A percentile compares a stretch with the other conserved stretches of the same genome.
Evolutionary conservation across 2,888 invertebrate genomes (phyloP).

Genomic region (Ecdyonurus torrentis): DNA sequence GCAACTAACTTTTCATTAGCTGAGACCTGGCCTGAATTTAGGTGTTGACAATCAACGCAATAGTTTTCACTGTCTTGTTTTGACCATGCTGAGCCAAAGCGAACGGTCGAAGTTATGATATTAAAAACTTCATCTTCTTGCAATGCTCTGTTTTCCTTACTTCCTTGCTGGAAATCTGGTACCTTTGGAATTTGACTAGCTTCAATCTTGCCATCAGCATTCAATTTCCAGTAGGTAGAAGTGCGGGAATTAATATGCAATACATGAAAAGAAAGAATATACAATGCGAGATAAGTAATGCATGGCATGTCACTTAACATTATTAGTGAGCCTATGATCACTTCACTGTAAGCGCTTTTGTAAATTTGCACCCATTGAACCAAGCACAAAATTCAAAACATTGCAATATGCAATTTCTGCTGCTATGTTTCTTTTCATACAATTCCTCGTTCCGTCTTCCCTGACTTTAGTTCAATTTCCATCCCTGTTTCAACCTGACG

Average conservation of each 20-base stretch:
- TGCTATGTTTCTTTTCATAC: too few species aligned
- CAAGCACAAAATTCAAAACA: background rate
- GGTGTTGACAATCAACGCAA: constrained; percentile 43
- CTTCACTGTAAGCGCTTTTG: background rate
- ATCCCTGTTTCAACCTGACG: background rate
- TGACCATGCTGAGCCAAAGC: constrained; percentile 46
- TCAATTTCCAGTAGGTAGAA: constrained; percentile 69
- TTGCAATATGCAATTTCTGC: background rate
- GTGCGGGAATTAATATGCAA: constrained; percentile 63
- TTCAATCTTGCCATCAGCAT: constrained; percentile 56
- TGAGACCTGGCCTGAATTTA: constrained; percentile 13
- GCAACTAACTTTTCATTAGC: background rate
- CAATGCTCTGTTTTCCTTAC: constrained; percentile 21
- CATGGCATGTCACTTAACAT: constrained; percentile 32
- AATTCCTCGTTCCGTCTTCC: background rate
- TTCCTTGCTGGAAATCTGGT: constrained; percentile 19
- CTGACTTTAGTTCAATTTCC: too few species aligned
- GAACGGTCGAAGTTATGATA: constrained; percentile 55
- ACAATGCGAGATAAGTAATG: constrained; percentile 45
- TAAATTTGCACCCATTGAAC: background rate
- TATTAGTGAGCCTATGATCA: background rate
- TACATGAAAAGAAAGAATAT: constrained; percentile 53
- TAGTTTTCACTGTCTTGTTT: constrained; percentile 46
- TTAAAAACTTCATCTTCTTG: constrained; percentile 56
- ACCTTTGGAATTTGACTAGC: constrained; percentile 39